Conservation (phyloP, 2,113 vertebrate species). For the Climacteris rufus region DNA sequence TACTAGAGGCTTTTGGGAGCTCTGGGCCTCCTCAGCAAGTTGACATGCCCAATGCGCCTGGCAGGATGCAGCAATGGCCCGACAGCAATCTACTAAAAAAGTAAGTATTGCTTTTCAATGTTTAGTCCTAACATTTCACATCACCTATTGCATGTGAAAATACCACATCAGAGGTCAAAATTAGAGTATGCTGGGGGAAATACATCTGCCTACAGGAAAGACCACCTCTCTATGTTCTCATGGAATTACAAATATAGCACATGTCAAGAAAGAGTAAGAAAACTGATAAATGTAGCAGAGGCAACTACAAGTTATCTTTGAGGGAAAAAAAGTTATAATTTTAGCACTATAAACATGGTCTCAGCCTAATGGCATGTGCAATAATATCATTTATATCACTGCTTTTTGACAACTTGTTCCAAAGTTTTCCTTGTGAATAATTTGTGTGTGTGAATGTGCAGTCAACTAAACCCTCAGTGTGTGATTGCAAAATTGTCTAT, state of each 20-base stretch:
- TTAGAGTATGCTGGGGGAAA: rapidly evolving
- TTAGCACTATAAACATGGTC: background rate
- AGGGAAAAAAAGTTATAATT: background rate
- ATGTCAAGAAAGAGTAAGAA: background rate
- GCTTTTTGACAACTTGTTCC: background rate
- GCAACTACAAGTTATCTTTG: background rate
- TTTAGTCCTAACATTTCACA: rapidly evolving
- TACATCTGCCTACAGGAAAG: rapidly evolving
- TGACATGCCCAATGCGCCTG: rapidly evolving
- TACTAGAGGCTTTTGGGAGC: rapidly evolving
- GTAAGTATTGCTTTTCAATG: rapidly evolving
- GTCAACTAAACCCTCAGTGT: background rate
- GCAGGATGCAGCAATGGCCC: rapidly evolving
- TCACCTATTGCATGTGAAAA: rapidly evolving
- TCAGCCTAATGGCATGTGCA: background rate
- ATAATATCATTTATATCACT: background rate
- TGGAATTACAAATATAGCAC: rapidly evolving
- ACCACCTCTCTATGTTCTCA: background rate
- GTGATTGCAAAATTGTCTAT: background rate
- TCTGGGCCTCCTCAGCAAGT: background rate
- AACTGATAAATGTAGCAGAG: background rate
- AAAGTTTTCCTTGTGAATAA: background rate
- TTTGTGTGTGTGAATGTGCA: background rate
- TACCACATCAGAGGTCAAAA: background rate
- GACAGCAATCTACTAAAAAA: background rate